Conservation (phyloP, 2,797 vertebrate genomes). For the Danio choprae region DNA sequence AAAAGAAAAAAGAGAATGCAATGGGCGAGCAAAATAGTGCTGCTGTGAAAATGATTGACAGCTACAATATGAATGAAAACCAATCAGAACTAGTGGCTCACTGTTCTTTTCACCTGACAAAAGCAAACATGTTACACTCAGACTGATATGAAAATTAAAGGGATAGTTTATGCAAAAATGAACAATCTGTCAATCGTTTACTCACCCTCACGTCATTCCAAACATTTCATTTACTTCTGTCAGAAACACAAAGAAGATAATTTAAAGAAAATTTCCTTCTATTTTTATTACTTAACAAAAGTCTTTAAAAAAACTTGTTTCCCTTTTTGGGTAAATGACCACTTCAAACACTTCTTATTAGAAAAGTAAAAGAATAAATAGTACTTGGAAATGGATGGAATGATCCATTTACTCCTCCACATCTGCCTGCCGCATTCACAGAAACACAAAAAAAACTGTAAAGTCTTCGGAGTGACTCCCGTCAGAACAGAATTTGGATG, state of each 20-base stretch:
- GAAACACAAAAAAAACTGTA: too few relatives aligned
- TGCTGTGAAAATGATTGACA: conserved; percentile 58
- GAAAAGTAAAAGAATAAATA: not conserved
- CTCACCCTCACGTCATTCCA: conserved; percentile 7
- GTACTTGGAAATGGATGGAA: not conserved
- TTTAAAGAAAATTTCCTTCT: not conserved
- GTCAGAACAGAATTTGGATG: too few relatives aligned
- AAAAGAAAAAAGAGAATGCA: conserved; percentile 55
- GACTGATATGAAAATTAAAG: conserved; percentile 11
- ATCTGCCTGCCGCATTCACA: too few relatives aligned
- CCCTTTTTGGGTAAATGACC: not conserved
- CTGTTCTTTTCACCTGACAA: conserved; percentile 20
- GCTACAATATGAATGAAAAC: conserved; percentile 44
- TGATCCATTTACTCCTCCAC: too few relatives aligned
- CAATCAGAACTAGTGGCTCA: conserved; percentile 22
- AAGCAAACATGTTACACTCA: conserved; percentile 17
- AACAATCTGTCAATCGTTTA: not conserved
- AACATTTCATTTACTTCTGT: not conserved
- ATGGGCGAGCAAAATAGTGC: conserved; percentile 15
- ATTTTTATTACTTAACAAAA: not conserved
- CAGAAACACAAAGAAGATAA: not conserved
- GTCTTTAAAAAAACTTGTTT: not conserved
- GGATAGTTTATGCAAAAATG: conserved; percentile 1
- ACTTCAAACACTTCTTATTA: not conserved
- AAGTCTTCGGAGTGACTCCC: too few relatives aligned